Evolutionary conservation across 2,113 vertebrate species (phyloP).

Genomic region (Chitala chitala): DNA sequence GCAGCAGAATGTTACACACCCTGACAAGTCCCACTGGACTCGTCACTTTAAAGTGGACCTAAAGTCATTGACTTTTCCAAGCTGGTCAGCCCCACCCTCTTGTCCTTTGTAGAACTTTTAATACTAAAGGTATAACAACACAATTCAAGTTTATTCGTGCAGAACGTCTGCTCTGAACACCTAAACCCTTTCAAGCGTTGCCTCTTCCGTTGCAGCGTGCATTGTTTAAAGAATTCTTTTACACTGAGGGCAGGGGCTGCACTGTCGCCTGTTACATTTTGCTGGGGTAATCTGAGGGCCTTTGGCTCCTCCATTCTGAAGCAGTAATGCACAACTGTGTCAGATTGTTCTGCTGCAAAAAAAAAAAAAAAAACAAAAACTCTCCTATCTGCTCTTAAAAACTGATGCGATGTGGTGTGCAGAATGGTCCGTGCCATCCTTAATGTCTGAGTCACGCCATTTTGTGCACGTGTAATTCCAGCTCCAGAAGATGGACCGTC

Average conservation of each 20-base stretch:
- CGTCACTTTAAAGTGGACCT: background rate
- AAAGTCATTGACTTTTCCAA: background rate
- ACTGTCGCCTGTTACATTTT: background rate
- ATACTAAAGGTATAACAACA: slow-evolving; percentile 6
- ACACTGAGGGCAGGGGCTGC: background rate
- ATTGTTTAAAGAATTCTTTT: background rate
- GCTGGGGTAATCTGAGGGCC: too few relatives aligned
- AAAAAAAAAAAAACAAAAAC: too few relatives aligned
- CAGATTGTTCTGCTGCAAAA: background rate
- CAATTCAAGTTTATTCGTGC: background rate
- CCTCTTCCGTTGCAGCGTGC: slow-evolving; percentile 5
- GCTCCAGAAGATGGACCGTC: background rate
- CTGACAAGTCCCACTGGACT: slow-evolving; percentile 25
- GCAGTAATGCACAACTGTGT: background rate
- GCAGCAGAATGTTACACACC: too few relatives aligned
- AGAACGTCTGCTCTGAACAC: background rate
- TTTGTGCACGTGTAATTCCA: too few relatives aligned
- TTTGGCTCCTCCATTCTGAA: background rate
- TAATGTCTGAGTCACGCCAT: too few relatives aligned
- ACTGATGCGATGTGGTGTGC: background rate
- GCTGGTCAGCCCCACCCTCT: background rate
- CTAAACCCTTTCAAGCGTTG: background rate
- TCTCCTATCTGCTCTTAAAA: background rate
- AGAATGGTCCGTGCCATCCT: background rate
- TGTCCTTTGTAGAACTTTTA: slow-evolving; percentile 1